phyloP scores from a whole-genome alignment of 2,797 vertebrate species.

The Dicrostonyx torquatus region DNA sequence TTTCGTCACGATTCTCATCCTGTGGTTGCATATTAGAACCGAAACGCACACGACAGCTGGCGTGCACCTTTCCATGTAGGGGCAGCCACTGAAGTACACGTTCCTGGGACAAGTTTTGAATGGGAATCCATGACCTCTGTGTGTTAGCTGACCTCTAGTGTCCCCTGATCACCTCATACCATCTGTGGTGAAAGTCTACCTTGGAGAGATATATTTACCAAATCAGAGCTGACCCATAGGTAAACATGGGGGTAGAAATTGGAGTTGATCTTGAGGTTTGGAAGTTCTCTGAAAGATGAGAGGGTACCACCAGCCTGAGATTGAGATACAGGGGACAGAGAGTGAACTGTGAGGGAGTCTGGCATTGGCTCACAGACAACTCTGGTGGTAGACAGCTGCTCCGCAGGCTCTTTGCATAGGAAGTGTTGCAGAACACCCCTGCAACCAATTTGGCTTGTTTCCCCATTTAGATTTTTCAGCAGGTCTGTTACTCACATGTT shows the following conservation, averaged over 20 bases:
- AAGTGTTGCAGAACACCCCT: neutral
- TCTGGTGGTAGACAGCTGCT: neutral
- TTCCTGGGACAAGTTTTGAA: conserved; percentile 43
- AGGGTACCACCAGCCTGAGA: neutral
- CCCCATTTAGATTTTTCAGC: conserved; percentile 7
- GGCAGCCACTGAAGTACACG: neutral
- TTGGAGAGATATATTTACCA: neutral
- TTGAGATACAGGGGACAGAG: neutral
- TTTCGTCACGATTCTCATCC: neutral
- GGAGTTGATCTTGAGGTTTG: conserved; percentile 1
- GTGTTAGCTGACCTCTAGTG: neutral
- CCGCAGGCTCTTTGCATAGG: neutral
- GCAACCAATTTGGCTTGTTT: neutral
- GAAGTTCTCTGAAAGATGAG: neutral
- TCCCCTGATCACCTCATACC: neutral
- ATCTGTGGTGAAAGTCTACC: neutral
- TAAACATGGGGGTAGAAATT: neutral
- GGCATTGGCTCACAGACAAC: neutral
- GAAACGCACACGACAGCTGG: neutral
- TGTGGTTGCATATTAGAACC: neutral
- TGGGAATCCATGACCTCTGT: neutral
- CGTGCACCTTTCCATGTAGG: neutral
- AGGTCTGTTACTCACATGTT: conserved; percentile 88
- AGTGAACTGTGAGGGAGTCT: neutral
- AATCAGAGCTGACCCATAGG: neutral